Evolutionary conservation across 2,888 invertebrate genomes (phyloP), one percentile per base, ranked within the genome.

Genomic region (Calephelis perditalis): DNA sequence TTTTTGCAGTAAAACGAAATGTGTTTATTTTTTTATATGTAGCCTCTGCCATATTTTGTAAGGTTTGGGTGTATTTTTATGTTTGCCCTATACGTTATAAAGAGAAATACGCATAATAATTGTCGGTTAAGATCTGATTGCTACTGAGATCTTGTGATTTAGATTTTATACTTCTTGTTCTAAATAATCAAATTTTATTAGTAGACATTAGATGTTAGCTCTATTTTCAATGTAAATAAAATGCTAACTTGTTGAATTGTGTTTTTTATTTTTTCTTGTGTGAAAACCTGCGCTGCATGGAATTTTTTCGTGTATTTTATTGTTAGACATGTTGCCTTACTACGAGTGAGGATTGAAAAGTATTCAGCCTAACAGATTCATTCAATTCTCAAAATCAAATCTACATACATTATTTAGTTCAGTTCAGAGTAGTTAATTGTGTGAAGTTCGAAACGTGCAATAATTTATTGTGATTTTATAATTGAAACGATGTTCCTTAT

Each of bases 201-300:
- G 86, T 89, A 87, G 86, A 78, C 81, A 84, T 82, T 89, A 89
- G 86, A 87, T 89, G 86, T 89, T 90, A 91, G 91, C 82, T 87
- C 88, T 91, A 91, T 89, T 91, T 91, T 87, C 86, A 84, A 86
- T 88, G 91, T 91, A 91, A 91, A 91, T 91, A 91, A 91, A 91
- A 89, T 85, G 90, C 91, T 86, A 90, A 91, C 89, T 91, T 91
- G 91, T 91, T 91, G 89, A 87, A 76, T 74, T 70, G 75, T 73
- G 76, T 76, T 77, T 85, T 83, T 84, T 72, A 82, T 83, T 84
- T 67, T 37, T 40, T 40, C 40, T 40, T 8, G 26, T 47, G 46
- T 35, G 36, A 15, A 58, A 15, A 10, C 5, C 1, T 10, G 36
- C 45, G 26, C 40, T 7, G 26, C 26, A 26, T 26, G 26, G 3